Evolutionary conservation across 2,888 invertebrate genomes (phyloP).

Genomic region (Melolontha melolontha): DNA sequence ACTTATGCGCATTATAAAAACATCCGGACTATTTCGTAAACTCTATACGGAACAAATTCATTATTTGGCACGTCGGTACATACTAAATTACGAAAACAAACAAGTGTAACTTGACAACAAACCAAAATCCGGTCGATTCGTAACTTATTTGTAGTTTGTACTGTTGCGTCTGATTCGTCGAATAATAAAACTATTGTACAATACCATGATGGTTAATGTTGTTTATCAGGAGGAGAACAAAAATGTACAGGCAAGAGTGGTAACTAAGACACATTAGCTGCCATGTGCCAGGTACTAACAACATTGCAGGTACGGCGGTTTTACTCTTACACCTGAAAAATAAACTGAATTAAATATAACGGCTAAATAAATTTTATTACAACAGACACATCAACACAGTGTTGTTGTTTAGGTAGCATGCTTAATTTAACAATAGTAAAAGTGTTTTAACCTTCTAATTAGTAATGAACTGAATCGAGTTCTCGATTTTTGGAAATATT

Average conservation of each 20-base stretch:
- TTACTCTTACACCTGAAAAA: slow-evolving; percentile 25
- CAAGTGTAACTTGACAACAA: not conserved
- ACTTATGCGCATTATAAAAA: slow-evolving; percentile 5
- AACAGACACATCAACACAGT: too few species aligned
- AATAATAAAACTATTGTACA: slow-evolving; percentile 21
- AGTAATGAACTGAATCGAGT: too few species aligned
- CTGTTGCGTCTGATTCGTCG: slow-evolving; percentile 24
- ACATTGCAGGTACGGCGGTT: slow-evolving; percentile 58
- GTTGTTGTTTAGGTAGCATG: too few species aligned
- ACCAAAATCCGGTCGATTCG: slow-evolving; percentile 6
- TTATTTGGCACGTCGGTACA: slow-evolving; percentile 42
- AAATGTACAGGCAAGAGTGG: slow-evolving; percentile 60
- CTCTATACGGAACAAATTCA: slow-evolving; percentile 15
- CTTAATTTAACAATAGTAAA: too few species aligned
- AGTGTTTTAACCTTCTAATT: too few species aligned
- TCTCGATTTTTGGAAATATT: too few species aligned
- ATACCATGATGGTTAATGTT: slow-evolving; percentile 26
- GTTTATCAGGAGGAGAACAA: slow-evolving; percentile 7
- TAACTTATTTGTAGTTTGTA: slow-evolving; percentile 33
- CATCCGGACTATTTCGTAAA: slow-evolving; percentile 13
- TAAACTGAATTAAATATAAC: not conserved
- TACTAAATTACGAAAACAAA: not conserved
- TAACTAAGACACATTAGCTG: slow-evolving; percentile 60
- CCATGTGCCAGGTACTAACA: slow-evolving; percentile 59
- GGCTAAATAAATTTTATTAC: too few species aligned